Conservation (phyloP, 2,113 vertebrate genomes). For the Nyctibius bracteatus region DNA sequence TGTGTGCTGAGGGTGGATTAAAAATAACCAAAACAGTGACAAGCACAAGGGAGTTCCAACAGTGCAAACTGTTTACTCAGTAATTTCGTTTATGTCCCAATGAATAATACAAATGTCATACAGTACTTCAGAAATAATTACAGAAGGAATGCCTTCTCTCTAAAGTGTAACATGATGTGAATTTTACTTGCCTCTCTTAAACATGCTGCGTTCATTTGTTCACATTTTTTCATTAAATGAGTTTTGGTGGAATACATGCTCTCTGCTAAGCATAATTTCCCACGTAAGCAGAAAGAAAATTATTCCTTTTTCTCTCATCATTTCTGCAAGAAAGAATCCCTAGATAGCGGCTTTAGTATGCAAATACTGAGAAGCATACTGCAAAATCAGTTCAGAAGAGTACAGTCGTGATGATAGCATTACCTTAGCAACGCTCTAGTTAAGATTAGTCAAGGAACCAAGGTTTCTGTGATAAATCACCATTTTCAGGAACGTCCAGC, state of each 20-base stretch:
- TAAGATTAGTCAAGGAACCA: constrained; percentile 5
- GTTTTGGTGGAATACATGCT: not conserved
- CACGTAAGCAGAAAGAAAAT: not conserved
- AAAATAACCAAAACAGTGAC: not conserved
- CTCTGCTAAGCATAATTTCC: not conserved
- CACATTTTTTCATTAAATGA: not conserved
- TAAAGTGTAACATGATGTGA: not conserved
- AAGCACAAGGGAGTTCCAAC: not conserved
- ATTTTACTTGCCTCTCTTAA: constrained; percentile 1
- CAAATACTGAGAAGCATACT: constrained; percentile 29
- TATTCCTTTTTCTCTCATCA: not conserved
- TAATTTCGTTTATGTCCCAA: constrained; percentile 9
- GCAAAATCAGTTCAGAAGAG: constrained; percentile 47
- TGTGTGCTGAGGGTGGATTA: not conserved
- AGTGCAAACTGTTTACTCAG: not conserved
- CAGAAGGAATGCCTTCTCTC: not conserved
- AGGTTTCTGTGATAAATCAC: not conserved
- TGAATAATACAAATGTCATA: not conserved
- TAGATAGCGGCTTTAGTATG: constrained; percentile 29
- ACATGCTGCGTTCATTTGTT: not conserved
- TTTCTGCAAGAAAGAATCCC: constrained; percentile 1
- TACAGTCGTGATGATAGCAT: constrained; percentile 25
- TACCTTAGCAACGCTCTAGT: constrained; percentile 56
- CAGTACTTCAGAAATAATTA: constrained; percentile 12
- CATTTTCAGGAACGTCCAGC: not conserved